Conservation (phyloP, 2,797 vertebrate species). For the Sebastes melanostomus region DNA sequence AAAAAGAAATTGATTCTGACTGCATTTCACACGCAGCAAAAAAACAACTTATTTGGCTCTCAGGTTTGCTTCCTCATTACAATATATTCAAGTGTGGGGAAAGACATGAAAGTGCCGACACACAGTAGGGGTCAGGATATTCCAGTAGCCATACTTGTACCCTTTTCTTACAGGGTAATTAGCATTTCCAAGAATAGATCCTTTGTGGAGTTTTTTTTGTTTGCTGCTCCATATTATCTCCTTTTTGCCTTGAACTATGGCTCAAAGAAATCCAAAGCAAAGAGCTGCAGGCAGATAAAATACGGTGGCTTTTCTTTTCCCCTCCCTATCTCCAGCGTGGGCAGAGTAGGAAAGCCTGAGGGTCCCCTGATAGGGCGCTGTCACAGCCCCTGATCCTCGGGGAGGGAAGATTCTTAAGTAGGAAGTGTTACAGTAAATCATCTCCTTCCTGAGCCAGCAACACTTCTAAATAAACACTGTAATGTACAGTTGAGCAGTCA, state of each 20-base stretch:
- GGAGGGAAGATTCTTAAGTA: conserved; percentile 12
- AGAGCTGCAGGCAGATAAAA: conserved; percentile 62
- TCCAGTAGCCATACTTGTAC: conserved; percentile 13
- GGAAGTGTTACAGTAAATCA: conserved; percentile 26
- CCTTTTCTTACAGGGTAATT: conserved; percentile 45
- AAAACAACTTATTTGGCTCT: not conserved
- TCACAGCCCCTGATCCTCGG: conserved; percentile 40
- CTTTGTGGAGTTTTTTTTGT: conserved; percentile 55
- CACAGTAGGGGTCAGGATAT: conserved; percentile 36
- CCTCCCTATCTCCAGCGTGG: conserved; percentile 14
- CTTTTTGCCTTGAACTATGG: conserved; percentile 53
- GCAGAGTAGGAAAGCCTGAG: conserved; percentile 55
- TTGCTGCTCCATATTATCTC: conserved; percentile 57
- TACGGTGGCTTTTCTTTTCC: not conserved
- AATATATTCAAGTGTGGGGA: conserved; percentile 2
- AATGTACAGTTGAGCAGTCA: not conserved
- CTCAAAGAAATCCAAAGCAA: conserved; percentile 64
- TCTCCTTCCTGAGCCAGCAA: not conserved
- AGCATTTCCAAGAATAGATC: conserved; percentile 71
- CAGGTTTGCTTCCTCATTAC: not conserved
- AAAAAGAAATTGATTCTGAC: not conserved
- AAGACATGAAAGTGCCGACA: not conserved
- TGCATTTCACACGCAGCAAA: not conserved
- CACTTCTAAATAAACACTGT: not conserved
- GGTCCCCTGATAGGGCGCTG: conserved; percentile 49